A percentile compares a stretch with the other conserved stretches of the same genome.
These are phyloP conservation scores for Montipora capitata DNA, from an alignment of 92 coral and sea anemone species.

Conservation along the genomic window DNA sequence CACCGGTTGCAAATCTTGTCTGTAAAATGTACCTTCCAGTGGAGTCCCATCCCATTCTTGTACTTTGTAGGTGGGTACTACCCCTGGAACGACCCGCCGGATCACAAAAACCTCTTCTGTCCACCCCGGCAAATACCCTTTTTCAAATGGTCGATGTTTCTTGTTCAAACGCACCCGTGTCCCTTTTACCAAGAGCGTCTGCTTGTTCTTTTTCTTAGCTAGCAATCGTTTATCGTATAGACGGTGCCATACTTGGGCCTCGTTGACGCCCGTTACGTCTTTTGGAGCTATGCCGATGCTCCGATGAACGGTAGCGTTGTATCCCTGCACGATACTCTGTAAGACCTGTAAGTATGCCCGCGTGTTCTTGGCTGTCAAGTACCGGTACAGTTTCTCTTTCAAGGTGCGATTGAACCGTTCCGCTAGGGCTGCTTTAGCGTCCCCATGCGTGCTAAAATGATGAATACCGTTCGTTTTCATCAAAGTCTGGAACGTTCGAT, in stretches of 20 bases:
- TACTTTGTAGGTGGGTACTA: constrained; percentile 32
- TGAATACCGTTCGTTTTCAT: constrained; percentile 23
- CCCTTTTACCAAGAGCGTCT: constrained; percentile 21
- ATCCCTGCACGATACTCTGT: constrained; percentile 30
- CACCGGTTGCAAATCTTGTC: constrained; percentile 50
- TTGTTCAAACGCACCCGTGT: constrained; percentile 51
- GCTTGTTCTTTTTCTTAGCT: not conserved
- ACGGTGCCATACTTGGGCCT: constrained; percentile 43
- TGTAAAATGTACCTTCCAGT: constrained; percentile 49
- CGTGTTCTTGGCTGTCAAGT: constrained; percentile 55
- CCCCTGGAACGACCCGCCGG: not conserved
- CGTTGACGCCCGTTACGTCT: constrained; percentile 28
- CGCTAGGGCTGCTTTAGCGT: constrained; percentile 54
- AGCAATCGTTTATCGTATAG: not conserved
- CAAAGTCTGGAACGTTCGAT: not conserved
- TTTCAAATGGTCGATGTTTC: constrained; percentile 15
- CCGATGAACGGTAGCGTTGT: constrained; percentile 46
- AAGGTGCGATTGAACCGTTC: constrained; percentile 68
- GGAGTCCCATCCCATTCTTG: constrained; percentile 38
- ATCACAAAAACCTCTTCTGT: constrained; percentile 62
- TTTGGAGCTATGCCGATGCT: constrained; percentile 43
- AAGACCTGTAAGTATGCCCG: constrained; percentile 34
- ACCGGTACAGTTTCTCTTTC: constrained; percentile 58
- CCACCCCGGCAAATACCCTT: constrained; percentile 60
- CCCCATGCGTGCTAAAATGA: constrained; percentile 59